Evolutionary conservation across 2,797 vertebrate genomes (phyloP).

Genomic region (Centroberyx gerrardi): DNA sequence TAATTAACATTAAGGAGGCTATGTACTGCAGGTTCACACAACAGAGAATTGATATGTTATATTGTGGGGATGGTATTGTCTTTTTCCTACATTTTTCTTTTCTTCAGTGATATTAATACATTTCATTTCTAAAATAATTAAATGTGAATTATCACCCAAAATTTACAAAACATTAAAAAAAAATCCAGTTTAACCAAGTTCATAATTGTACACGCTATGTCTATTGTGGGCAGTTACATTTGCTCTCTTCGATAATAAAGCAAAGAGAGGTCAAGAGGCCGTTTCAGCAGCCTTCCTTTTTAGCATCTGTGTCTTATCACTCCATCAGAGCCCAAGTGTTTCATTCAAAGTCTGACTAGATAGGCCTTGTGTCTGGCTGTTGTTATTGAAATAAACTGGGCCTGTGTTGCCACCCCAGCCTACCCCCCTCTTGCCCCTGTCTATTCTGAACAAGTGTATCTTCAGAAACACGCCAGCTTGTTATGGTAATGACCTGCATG

Average conservation of each 20-base stretch:
- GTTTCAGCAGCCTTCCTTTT: slow-evolving; percentile 59
- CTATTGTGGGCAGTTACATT: slow-evolving; percentile 3
- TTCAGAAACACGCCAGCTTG: slow-evolving; percentile 94
- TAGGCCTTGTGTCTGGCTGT: slow-evolving; percentile 86
- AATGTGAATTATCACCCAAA: neutral
- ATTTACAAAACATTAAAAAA: neutral
- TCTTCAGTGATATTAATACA: neutral
- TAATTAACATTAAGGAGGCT: slow-evolving; percentile 62
- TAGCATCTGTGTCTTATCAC: slow-evolving; percentile 86
- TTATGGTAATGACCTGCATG: slow-evolving; percentile 94
- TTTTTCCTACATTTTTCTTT: neutral
- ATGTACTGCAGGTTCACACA: slow-evolving; percentile 56
- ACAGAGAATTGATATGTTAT: slow-evolving; percentile 29
- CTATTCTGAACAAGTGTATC: slow-evolving; percentile 93
- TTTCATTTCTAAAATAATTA: slow-evolving; percentile 8
- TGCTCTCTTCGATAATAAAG: slow-evolving; percentile 27
- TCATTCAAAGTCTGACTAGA: slow-evolving; percentile 86
- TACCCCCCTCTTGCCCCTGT: slow-evolving; percentile 72
- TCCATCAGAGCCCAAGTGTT: slow-evolving; percentile 85
- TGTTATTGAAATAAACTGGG: slow-evolving; percentile 90
- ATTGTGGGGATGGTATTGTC: slow-evolving; percentile 2
- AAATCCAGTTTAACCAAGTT: neutral
- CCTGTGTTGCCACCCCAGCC: slow-evolving; percentile 62
- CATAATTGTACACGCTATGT: slow-evolving; percentile 1
- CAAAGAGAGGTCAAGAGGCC: slow-evolving; percentile 68